Evolutionary conservation across 2,113 vertebrate species (phyloP).

Genomic region (Semnornis frantzii): DNA sequence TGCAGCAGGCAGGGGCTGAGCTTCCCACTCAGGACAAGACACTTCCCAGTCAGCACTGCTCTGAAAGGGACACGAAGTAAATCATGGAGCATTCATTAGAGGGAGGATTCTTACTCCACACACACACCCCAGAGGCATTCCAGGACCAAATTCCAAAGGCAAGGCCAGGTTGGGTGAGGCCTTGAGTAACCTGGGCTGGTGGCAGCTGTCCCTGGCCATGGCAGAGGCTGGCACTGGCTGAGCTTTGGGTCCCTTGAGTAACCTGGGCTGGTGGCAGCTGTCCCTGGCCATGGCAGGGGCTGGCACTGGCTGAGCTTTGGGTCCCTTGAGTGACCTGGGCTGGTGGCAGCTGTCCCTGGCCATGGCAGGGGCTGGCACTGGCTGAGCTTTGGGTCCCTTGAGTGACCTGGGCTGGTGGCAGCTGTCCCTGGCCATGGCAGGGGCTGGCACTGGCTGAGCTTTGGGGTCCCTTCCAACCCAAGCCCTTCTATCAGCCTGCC

Average conservation of each 20-base stretch:
- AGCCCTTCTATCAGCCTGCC: background rate
- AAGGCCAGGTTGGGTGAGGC: no score
- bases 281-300: no score
- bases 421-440: no score
- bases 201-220: no score
- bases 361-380: no score
- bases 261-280: no score
- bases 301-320: background rate
- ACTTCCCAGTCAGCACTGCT: background rate
- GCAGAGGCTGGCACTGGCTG: no score
- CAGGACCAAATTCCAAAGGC: background rate
- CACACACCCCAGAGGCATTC: background rate
- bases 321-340: no score
- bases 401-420: no score
- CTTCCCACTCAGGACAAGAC: background rate
- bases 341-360: no score
- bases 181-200: no score
- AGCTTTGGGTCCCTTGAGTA: background rate
- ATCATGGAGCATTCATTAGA: background rate
- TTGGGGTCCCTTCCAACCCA: background rate
- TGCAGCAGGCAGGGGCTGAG: fast-evolving
- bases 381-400: background rate
- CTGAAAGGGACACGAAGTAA: background rate
- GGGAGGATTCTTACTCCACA: background rate
- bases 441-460: background rate